A percentile compares a stretch with the other conserved stretches of the same genome.
Conservation (phyloP, 2,113 vertebrate species). For the Mirza zaza region DNA sequence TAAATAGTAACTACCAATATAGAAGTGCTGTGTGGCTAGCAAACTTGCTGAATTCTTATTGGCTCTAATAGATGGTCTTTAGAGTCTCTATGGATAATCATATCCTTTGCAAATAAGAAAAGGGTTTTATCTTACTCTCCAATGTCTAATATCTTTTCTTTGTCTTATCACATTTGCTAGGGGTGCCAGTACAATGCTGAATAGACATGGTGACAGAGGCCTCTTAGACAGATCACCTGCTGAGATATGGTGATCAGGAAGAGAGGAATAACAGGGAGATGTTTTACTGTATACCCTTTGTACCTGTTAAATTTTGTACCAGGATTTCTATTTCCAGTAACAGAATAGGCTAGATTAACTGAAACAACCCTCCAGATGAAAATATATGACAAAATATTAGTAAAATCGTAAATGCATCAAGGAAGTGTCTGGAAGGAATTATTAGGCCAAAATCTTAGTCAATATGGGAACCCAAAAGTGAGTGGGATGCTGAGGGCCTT, state of each 20-base stretch:
- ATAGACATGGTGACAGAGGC: not conserved
- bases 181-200: not conserved
- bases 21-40: not conserved
- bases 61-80: not conserved
- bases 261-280: not conserved
- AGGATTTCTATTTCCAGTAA: conserved; percentile 2
- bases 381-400: not conserved
- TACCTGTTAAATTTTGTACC: not conserved
- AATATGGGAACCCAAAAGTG: not conserved
- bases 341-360: not conserved
- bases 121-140: not conserved
- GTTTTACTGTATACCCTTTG: not conserved
- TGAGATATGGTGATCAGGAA: not conserved
- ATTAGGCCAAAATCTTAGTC: not conserved
- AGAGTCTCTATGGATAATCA: not conserved
- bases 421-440: not conserved
- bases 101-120: not conserved
- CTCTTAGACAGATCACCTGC: not conserved
- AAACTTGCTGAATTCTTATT: not conserved
- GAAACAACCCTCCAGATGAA: not conserved
- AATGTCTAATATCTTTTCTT: not conserved
- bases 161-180: not conserved
- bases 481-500: not conserved
- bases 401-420: not conserved
- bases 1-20: not conserved